Base-by-base conservation (phyloP, 2,888 invertebrate species). In the Anthophora plumipes region DNA sequence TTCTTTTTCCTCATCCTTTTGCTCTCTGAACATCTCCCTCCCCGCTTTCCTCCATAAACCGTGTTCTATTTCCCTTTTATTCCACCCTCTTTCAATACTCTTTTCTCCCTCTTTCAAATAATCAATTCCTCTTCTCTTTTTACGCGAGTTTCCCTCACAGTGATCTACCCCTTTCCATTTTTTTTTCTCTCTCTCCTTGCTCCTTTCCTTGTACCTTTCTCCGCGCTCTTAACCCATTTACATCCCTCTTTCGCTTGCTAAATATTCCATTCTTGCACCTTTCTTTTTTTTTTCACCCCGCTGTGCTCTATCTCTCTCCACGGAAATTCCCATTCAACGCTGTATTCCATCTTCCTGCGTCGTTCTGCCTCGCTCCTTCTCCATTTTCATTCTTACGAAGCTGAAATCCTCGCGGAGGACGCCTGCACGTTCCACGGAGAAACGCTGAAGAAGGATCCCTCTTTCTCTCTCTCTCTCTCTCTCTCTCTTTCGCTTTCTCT, bases 181-280 rank as follows among this genome's bases (percentile, higher is more conserved):
- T 41, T 14, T 22, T n/a, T n/a, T n/a, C n/a, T n/a, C n/a, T n/a
- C n/a, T n/a, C 22, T 5, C 41, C 7, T 9, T 0, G 31, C 0
- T 12, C 17, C 12, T n/a, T 59, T 22, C 20, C 3, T 17, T 55
- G 14, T 31, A 12, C 20, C 17, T 9, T 20, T 57, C 46, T 14
- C 46, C 9, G 59, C 22, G 12, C 25, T 59, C 68, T 57, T 48
- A 68, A 73, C 57, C 57, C 55, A 72, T 59, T 77, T 64, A 63
- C 60, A 48, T 37, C n/a, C 25, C 50, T 37, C 14, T 12, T 46
- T 12, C 39, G 17, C 61, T 12, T 22, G 14, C 31, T 25, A 71
- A 75, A 71, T 52, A 71, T 60, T 59, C 52, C 43, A 14, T 43
- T 54, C 67, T 31, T 39, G 25, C 14, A 11, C 6, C 8, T 63